Base-by-base conservation (phyloP, 2,888 invertebrate species). In the Hypsopygia costalis region DNA sequence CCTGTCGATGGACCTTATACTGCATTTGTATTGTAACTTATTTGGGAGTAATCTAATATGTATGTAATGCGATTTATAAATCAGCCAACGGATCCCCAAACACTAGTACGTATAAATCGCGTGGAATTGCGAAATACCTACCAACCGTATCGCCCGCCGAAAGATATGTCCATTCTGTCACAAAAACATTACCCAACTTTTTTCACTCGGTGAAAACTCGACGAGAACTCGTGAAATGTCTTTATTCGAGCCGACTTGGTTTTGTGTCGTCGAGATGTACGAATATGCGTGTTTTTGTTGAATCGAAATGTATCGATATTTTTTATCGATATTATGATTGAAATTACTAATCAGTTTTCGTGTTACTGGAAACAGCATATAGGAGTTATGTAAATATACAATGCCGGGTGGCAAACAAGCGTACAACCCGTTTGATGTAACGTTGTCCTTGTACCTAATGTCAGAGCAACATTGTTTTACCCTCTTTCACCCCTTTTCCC, bases 161-260 rank as follows among this genome's bases (percentile, higher is more conserved):
- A 30, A 21, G 38, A 31, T 22, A 31, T 37, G 31, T 38, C 37
- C n/a, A 10, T 9, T 9, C 11, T 12, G 25, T 27, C 35, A 11
- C 35, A 39, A 43, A 43, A 43, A 43, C 43, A 35, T 22, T 35
- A 39, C 35, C 39, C 37, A 36, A 10, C 32, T 43, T 55, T 63
- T 67, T 68, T 67, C 48, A 44, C 44, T 54, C 58, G 66, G 75
- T 69, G 77, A 74, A 77, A 75, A 71, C 62, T 48, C 57, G 66
- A 53, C 49, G 50, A 62, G 54, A 55, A 59, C 58, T 56, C 56
- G 61, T 58, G 54, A 76, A 74, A 80, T 78, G 76, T 77, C 80
- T 78, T 78, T 80, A 76, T 73, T 50, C 44, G 52, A 46, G 72
- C 79, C 77, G 77, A 69, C 74, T 43, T 49, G 49, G 55, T 58